These are phyloP conservation scores for Sinohyriopsis cumingii DNA, from an alignment of 2,888 invertebrate genomes.

Conservation along the genomic window DNA sequence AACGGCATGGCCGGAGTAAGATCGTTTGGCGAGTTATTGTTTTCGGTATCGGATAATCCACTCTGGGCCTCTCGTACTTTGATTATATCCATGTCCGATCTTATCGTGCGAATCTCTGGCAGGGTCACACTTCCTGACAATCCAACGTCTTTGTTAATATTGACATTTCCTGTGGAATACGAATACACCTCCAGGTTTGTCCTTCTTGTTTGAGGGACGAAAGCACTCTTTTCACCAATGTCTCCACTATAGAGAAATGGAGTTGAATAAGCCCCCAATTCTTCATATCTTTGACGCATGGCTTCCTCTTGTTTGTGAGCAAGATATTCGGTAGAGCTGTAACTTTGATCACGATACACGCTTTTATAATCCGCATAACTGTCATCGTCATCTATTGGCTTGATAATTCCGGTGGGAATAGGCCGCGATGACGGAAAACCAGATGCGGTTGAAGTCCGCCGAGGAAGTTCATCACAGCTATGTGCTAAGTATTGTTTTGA, in stretches of 20 bases:
- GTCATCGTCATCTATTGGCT: conserved; percentile 67
- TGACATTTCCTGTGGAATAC: conserved; percentile 42
- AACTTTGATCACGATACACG: conserved; percentile 34
- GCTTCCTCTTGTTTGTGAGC: conserved; percentile 68
- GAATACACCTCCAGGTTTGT: conserved; percentile 40
- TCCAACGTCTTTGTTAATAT: conserved; percentile 38
- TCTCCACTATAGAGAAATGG: conserved; percentile 42
- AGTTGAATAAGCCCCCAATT: conserved; percentile 45
- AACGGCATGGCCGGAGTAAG: conserved; percentile 76
- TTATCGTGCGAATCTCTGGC: conserved; percentile 57
- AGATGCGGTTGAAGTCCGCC: conserved; percentile 30
- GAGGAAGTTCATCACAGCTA: conserved; percentile 63
- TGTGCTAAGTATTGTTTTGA: conserved; percentile 58
- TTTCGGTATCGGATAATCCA: conserved; percentile 70
- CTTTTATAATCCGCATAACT: conserved; percentile 40
- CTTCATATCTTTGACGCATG: conserved; percentile 50
- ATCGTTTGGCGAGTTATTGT: conserved; percentile 54
- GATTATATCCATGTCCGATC: conserved; percentile 55
- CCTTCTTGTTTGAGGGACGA: conserved; percentile 30
- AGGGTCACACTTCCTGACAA: conserved; percentile 61
- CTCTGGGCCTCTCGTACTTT: conserved; percentile 71
- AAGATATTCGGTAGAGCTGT: conserved; percentile 68
- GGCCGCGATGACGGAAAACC: conserved; percentile 38
- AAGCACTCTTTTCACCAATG: conserved; percentile 39
- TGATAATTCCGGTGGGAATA: conserved; percentile 66